Conservation (phyloP, 37 sponge, comb jelly and placozoan species). For the Theonella swinhoei region DNA sequence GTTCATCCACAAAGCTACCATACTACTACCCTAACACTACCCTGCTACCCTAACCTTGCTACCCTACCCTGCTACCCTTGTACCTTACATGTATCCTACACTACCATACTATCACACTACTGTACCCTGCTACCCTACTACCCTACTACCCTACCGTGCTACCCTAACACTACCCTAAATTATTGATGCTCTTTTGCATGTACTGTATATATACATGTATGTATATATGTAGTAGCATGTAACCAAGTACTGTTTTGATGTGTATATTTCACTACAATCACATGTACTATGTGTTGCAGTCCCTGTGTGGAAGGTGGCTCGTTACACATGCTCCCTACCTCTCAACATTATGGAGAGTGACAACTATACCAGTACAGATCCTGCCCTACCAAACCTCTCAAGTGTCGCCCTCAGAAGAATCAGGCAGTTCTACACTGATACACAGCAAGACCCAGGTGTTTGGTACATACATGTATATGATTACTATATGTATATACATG, state of each 20-base stretch:
- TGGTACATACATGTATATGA: too few species aligned
- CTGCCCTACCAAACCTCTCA: conserved; percentile 25
- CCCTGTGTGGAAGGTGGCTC: conserved; percentile 55
- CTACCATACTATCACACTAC: too few species aligned
- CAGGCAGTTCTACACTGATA: conserved; percentile 5
- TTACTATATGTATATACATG: too few species aligned
- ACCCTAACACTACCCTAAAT: too few species aligned
- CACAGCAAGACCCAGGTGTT: neutral
- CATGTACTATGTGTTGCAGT: too few species aligned
- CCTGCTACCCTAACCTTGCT: neutral
- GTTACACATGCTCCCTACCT: conserved; percentile 50
- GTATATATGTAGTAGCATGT: neutral
- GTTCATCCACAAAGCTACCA: neutral
- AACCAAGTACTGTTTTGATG: too few species aligned
- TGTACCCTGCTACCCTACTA: too few species aligned
- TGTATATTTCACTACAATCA: too few species aligned
- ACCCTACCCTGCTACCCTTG: neutral
- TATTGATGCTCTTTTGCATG: too few species aligned
- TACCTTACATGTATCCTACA: neutral
- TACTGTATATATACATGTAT: too few species aligned
- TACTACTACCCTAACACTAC: too few species aligned
- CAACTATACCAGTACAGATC: conserved; percentile 25
- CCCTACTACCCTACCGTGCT: too few species aligned
- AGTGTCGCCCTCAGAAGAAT: conserved; percentile 24
- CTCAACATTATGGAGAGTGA: conserved; percentile 33